Base-by-base conservation (phyloP, 2,113 vertebrate species). In the Trochalopteron elliotii region DNA sequence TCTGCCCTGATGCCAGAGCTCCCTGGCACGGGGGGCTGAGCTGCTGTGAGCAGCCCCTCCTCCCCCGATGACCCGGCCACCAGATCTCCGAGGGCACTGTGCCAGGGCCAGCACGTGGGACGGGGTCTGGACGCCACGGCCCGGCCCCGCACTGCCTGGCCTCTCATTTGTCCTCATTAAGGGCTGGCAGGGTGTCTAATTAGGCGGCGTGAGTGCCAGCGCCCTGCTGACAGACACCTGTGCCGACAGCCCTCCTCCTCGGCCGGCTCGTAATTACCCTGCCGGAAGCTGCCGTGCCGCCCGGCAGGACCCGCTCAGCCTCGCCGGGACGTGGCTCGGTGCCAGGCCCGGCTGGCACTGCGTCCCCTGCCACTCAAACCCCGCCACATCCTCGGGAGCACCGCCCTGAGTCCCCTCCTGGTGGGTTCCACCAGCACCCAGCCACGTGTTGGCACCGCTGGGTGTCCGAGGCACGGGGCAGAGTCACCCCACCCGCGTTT, bases 201-300 rank as follows among this genome's bases (percentile, higher is more conserved):
- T 97, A 98, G 95, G 88, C 1, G 16, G 89, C 3, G 56, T 82
- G 93, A 95, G 94, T 97, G 95, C 93, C 95, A 97, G 96, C 56
- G 18, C 82, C 97, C 97, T 65, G 97, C 97, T 97, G 97, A 67
- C 96, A 96, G 94, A 95, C 97, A 97, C 96, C 97, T 97, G 97
- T 88, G 96, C 97, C 88, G 91, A 92, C 89, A 84, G 94, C 89
- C 92, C 97, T 96, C 91, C 95, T 94, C 94, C 88, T 96, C 25
- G 7, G 53, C 79, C 79, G 65, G 82, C 93, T 93, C 56, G 7
- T 93, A 90, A 96, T 97, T 96, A 95, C 91, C 81, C 82, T 42
- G 77, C 93, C 87, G 89, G 89, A 65, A 59, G 85, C 68, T 37
- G 86, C 90, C 27, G 27, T 5, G 21, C 25, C 16, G 5, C 94